phyloP scores from a whole-genome alignment of 1,140 invertebrate species.

The Aleiodes sp. region DNA sequence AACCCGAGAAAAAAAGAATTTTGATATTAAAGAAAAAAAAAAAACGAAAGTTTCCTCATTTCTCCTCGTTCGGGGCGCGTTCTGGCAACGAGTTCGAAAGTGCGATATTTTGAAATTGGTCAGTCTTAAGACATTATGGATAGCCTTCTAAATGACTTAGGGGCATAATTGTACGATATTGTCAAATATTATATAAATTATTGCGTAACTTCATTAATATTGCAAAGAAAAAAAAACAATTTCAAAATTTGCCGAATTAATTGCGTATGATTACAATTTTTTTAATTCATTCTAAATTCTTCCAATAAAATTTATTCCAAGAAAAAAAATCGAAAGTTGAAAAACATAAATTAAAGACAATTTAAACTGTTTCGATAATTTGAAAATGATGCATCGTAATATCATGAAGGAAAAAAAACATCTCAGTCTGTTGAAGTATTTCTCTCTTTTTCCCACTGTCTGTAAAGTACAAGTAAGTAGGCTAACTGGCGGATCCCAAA shows the following conservation, averaged over 20 bases:
- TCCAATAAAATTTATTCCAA: too few relatives aligned
- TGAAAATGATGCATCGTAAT: conserved; percentile 1
- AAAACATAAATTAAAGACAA: neutral
- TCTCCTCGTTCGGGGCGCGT: neutral
- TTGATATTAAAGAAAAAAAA: neutral
- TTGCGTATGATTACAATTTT: too few relatives aligned
- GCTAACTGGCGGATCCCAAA: conserved; percentile 3
- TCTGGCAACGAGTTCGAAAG: neutral
- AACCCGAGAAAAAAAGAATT: neutral
- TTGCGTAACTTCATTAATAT: too few relatives aligned
- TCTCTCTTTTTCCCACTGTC: too few relatives aligned
- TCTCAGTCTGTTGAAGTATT: neutral
- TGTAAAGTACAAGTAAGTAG: conserved; percentile 8
- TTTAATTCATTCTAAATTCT: too few relatives aligned
- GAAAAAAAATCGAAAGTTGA: neutral
- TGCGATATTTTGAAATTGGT: neutral
- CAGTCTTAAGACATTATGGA: neutral
- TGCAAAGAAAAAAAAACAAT: too few relatives aligned
- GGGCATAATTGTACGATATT: too few relatives aligned
- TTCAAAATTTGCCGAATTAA: too few relatives aligned
- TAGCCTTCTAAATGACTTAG: neutral
- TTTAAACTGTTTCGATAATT: neutral
- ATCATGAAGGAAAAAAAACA: too few relatives aligned
- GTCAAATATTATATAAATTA: too few relatives aligned
- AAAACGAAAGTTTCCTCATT: neutral